These are phyloP conservation scores for Zaprionus obscuricornis DNA, from an alignment of 2,888 invertebrate genomes.

Conservation along the genomic window DNA sequence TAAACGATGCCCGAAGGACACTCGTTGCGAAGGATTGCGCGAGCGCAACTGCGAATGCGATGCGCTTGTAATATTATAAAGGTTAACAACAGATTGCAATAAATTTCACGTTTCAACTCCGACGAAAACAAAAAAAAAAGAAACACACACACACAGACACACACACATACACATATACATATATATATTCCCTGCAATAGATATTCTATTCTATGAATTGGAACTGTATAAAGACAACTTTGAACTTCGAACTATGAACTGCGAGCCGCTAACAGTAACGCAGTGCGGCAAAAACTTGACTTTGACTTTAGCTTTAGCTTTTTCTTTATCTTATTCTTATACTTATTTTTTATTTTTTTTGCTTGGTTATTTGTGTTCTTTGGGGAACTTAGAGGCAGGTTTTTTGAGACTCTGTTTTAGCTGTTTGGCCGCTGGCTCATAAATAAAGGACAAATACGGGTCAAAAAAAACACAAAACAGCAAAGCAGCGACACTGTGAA, in stretches of 20 bases:
- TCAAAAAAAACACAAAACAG: conserved; percentile 16
- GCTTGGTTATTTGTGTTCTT: too few relatives aligned
- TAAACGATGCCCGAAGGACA: conserved; percentile 70
- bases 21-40: conserved; percentile 52
- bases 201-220: neutral
- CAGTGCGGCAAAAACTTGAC: too few relatives aligned
- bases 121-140: conserved; percentile 5
- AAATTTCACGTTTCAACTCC: conserved; percentile 23
- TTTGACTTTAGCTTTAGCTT: conserved; percentile 7
- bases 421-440: conserved; percentile 32
- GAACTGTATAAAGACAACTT: neutral
- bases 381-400: too few relatives aligned
- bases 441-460: conserved; percentile 38
- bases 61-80: conserved; percentile 32
- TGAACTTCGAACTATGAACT: conserved; percentile 41
- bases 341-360: too few relatives aligned
- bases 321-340: too few relatives aligned
- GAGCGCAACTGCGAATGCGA: conserved; percentile 48
- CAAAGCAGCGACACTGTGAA: conserved; percentile 37
- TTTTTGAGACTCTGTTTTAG: too few relatives aligned
- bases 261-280: too few relatives aligned
- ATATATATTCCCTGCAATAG: too few relatives aligned
- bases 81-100: conserved; percentile 37
- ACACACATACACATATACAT: too few relatives aligned
- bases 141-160: too few relatives aligned